These are phyloP conservation scores for Xylocampa areola DNA, from an alignment of 2,888 invertebrate genomes.

Conservation along the genomic window DNA sequence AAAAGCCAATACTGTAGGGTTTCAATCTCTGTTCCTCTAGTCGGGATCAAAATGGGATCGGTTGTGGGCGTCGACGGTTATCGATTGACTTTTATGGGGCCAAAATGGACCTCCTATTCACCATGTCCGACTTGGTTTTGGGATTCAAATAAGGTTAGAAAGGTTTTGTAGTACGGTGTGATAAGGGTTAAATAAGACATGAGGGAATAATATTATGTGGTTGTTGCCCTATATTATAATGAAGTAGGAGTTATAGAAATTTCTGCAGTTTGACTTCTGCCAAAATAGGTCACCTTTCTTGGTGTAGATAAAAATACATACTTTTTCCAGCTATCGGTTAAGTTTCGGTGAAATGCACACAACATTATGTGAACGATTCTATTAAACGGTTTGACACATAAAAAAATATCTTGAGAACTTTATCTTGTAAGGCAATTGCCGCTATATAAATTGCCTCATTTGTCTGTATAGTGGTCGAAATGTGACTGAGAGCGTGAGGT, in stretches of 20 bases:
- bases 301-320: neutral
- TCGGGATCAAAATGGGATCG: slow-evolving; percentile 40
- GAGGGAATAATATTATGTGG: slow-evolving; percentile 4
- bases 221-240: slow-evolving; percentile 7
- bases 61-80: slow-evolving; percentile 20
- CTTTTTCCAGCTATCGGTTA: too few species aligned
- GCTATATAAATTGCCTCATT: too few species aligned
- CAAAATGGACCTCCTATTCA: slow-evolving; percentile 35
- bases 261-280: neutral
- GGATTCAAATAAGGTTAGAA: slow-evolving; percentile 36
- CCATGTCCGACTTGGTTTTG: slow-evolving; percentile 28
- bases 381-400: too few species aligned
- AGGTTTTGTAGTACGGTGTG: slow-evolving; percentile 23
- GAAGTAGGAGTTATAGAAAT: neutral
- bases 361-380: too few species aligned
- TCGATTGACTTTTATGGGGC: slow-evolving; percentile 52
- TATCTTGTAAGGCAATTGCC: too few species aligned
- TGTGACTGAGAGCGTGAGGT: too few species aligned
- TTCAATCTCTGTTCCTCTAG: slow-evolving; percentile 41
- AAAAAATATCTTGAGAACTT: too few species aligned
- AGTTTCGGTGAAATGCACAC: too few species aligned
- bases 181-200: slow-evolving; percentile 30
- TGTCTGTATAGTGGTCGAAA: too few species aligned
- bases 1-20: slow-evolving; percentile 48
- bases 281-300: neutral